Evolutionary conservation across 2,113 vertebrate genomes (phyloP), one percentile per base, ranked within the genome.

Genomic region (Tachuris rubrigastra): DNA sequence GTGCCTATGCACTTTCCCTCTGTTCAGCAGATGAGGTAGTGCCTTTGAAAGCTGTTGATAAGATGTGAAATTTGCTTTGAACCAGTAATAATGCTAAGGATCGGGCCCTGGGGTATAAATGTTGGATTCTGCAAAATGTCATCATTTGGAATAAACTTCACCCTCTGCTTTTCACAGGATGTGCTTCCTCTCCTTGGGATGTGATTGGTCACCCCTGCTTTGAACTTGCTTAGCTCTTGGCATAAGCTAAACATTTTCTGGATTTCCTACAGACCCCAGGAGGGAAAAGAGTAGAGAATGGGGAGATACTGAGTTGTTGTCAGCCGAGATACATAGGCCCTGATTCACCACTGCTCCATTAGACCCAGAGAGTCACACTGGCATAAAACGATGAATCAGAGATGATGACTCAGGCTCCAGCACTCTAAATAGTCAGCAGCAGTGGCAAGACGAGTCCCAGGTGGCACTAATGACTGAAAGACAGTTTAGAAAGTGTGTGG

Each of bases 371-470:
- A 96, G 85, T 76, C 85, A 85, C 49, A 35, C 5, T 6, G 5
- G 80, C 83, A 75, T 75, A 81, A 72, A 94, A 65, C 3, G 27
- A 66, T 97, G 93, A 94, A 67, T 96, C 95, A 96, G 90, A 94
- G 69, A 77, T 14, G 5, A 73, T 97, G 96, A 97, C 79, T 96
- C 96, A 97, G 86, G 68, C 83, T 93, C 72, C 4, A 11, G 83
- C 0, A 0, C 80, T 95, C 94, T 75, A 92, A 95, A 89, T 72
- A 95, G 88, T 92, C 88, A 96, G 92, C 85, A 93, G 25, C 92
- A 89, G 73, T 60, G 86, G 79, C 66, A 94, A 82, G 35, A 53
- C 12, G 55, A 42, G 66, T 90, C 95, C 83, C 92, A 56, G 33
- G 76, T 46, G 88, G 49, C 76, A 75, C 60, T 85, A 78, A 93